phyloP scores from a whole-genome alignment of 1,140 invertebrate genomes.

The Matsumurasca onukii region DNA sequence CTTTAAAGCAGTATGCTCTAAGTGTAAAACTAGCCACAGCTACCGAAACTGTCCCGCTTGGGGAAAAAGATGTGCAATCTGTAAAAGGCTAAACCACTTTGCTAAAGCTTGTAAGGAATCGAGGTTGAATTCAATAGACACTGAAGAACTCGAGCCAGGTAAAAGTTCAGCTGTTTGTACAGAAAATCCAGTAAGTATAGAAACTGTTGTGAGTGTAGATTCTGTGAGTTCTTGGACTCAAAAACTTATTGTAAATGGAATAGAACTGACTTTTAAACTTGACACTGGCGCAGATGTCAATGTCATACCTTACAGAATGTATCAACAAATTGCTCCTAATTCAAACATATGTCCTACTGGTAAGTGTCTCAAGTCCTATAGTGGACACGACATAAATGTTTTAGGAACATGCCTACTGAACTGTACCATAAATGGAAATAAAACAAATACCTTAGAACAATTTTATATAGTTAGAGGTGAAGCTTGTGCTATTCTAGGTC shows the following conservation, averaged over 20 bases:
- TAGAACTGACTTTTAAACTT: not conserved
- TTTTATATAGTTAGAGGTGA: not conserved
- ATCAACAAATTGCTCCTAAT: not conserved
- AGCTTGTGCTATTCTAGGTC: not conserved
- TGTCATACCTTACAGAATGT: not conserved
- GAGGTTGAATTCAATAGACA: not conserved
- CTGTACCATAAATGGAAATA: too few species aligned
- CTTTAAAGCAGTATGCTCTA: not conserved
- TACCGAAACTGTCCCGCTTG: too few species aligned
- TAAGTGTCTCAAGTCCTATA: too few species aligned
- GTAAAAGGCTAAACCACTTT: not conserved
- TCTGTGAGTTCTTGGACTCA: not conserved
- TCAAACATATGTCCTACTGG: not conserved
- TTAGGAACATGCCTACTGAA: not conserved
- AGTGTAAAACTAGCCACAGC: not conserved
- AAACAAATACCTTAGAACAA: not conserved
- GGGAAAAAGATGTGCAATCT: not conserved
- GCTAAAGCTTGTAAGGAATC: not conserved
- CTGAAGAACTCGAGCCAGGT: not conserved
- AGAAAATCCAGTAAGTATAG: not conserved
- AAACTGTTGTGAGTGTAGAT: not conserved
- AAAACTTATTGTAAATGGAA: not conserved
- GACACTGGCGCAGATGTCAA: not conserved
- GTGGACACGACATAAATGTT: not conserved
- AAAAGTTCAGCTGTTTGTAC: not conserved